Conservation (phyloP, 1,140 invertebrate genomes). For the Bombus soroeensis region DNA sequence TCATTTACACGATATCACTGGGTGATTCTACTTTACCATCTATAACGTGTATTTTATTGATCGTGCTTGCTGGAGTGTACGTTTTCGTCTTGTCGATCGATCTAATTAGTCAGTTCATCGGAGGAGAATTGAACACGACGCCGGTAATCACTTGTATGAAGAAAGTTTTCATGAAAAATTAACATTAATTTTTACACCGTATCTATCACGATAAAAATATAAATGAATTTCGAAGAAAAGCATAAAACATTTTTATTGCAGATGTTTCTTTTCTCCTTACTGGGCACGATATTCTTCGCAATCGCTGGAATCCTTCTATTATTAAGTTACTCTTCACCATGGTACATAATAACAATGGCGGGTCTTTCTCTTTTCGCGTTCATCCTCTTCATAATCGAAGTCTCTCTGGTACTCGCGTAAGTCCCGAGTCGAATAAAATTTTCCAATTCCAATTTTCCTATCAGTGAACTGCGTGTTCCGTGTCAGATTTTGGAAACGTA, state of each 20-base stretch:
- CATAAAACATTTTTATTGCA: slow-evolving; percentile 32
- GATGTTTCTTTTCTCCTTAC: slow-evolving; percentile 73
- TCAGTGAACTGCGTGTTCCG: slow-evolving; percentile 3
- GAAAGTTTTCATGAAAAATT: neutral
- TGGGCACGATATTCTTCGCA: slow-evolving; percentile 61
- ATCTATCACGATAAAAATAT: neutral
- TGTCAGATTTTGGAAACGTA: slow-evolving; percentile 64
- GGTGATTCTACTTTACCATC: slow-evolving; percentile 20
- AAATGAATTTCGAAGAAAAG: neutral
- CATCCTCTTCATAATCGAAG: slow-evolving; percentile 69
- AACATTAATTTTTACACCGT: neutral
- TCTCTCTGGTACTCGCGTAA: slow-evolving; percentile 69
- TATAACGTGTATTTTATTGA: slow-evolving; percentile 65
- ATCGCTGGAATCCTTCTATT: slow-evolving; percentile 9
- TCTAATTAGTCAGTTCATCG: slow-evolving; percentile 69
- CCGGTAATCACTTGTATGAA: slow-evolving; percentile 64
- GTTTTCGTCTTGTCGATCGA: slow-evolving; percentile 71
- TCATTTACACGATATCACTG: slow-evolving; percentile 64
- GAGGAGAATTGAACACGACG: slow-evolving; percentile 46
- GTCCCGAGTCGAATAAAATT: slow-evolving; percentile 37
- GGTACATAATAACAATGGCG: slow-evolving; percentile 47
- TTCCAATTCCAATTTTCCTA: neutral
- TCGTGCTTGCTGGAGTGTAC: slow-evolving; percentile 66
- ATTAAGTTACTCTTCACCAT: neutral
- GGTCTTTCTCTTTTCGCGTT: slow-evolving; percentile 58